Evolutionary conservation across 2,797 vertebrate species (phyloP).

Genomic region (Alosa sapidissima): DNA sequence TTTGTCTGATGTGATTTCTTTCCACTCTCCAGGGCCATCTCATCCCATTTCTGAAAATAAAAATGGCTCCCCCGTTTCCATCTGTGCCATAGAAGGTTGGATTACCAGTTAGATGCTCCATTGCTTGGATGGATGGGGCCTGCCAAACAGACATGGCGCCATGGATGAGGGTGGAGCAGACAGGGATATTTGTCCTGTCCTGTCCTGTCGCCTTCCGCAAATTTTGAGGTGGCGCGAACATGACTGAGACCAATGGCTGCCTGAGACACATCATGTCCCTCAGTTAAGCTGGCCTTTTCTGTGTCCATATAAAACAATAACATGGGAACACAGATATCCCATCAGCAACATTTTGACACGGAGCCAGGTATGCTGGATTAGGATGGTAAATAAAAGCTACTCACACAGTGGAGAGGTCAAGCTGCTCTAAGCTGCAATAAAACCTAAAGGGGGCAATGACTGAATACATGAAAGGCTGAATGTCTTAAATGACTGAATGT

Average conservation of each 20-base stretch:
- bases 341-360: not conserved
- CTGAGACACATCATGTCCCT: not conserved
- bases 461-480: not conserved
- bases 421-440: not conserved
- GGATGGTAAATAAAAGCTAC: not conserved
- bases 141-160: conserved; percentile 61
- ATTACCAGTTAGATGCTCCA: conserved; percentile 57
- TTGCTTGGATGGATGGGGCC: conserved; percentile 43
- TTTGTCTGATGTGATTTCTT: conserved; percentile 49
- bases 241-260: not conserved
- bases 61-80: conserved; percentile 59
- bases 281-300: not conserved
- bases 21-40: conserved; percentile 40
- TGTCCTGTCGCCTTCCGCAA: no score
- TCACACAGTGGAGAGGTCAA: not conserved
- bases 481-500: not conserved
- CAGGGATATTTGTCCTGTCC: not conserved
- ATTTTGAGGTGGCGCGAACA: not conserved
- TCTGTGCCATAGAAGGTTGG: conserved; percentile 61
- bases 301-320: not conserved
- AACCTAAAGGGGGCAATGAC: not conserved
- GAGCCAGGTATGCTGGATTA: not conserved
- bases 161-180: conserved; percentile 46
- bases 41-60: conserved; percentile 35
- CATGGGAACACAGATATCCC: not conserved